Percentiles rank a stretch among this genome's conserved stretches.
These are phyloP conservation scores for Pangasianodon gigas DNA, from an alignment of 2,113 vertebrate genomes.

Conservation along the genomic window DNA sequence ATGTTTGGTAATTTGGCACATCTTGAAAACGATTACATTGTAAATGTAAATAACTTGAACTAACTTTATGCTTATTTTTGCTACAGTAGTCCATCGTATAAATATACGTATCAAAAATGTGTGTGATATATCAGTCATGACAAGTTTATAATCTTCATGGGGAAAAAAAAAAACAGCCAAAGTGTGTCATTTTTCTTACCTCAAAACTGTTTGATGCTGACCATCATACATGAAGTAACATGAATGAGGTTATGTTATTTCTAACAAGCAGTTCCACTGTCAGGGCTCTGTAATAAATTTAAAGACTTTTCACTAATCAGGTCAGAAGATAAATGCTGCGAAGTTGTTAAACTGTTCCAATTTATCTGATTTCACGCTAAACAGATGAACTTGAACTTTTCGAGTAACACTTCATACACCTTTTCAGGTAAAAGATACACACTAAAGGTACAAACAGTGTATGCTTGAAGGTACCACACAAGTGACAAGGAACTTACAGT, in stretches of 20 bases:
- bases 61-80: neutral
- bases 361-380: neutral
- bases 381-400: neutral
- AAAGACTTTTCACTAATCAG: neutral
- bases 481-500: neutral
- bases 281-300: neutral
- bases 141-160: neutral
- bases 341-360: neutral
- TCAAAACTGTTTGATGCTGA: too few relatives aligned
- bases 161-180: too few relatives aligned
- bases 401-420: neutral
- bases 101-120: neutral
- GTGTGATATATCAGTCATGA: neutral
- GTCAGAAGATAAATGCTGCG: neutral
- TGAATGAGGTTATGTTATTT: too few relatives aligned
- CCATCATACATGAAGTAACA: too few relatives aligned
- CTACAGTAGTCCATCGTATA: neutral
- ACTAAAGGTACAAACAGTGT: too few relatives aligned
- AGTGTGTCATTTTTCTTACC: too few relatives aligned
- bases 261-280: neutral
- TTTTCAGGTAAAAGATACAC: neutral
- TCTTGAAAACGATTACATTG: neutral
- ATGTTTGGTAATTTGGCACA: neutral
- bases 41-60: neutral
- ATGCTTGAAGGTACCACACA: too few relatives aligned